A percentile compares a stretch with the other conserved stretches of the same genome.
Evolutionary conservation across 2,797 vertebrate species (phyloP).

Genomic region (Tokudaia muenninki): DNA sequence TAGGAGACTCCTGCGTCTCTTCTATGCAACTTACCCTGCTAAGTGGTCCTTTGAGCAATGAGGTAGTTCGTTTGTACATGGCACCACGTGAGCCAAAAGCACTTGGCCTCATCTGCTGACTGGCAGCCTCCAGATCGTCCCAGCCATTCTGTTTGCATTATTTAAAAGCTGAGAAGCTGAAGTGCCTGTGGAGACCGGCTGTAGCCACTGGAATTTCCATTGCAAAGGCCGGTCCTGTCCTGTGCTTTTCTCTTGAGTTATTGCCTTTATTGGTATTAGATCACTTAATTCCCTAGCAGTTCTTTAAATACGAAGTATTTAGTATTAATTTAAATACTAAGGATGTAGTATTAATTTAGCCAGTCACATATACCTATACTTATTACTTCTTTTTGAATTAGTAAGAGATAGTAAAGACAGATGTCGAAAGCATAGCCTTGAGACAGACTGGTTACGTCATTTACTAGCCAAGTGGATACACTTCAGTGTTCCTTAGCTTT

Average conservation of each 20-base stretch:
- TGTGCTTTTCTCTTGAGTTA: not conserved
- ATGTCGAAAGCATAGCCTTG: not conserved
- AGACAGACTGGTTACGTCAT: not conserved
- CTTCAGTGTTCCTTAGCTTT: not conserved
- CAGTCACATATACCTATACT: not conserved
- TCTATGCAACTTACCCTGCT: not conserved
- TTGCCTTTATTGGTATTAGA: not conserved
- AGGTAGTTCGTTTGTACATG: not conserved
- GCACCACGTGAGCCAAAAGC: not conserved
- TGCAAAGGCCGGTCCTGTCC: not conserved
- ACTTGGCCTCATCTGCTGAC: not conserved
- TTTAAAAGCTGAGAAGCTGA: constrained; percentile 45
- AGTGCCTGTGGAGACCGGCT: not conserved
- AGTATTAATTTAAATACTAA: constrained; percentile 3
- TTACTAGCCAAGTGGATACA: not conserved
- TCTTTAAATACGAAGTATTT: constrained; percentile 44
- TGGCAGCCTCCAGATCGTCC: not conserved
- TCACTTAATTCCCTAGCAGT: constrained; percentile 18
- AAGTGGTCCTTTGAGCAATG: not conserved
- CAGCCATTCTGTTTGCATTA: constrained; percentile 19
- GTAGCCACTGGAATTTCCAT: not conserved
- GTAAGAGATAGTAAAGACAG: not conserved
- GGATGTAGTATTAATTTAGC: not conserved
- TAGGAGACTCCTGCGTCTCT: not conserved
- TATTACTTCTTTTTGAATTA: constrained; percentile 26